A percentile compares a stretch with the other conserved stretches of the same genome.
Conservation (phyloP, 2,113 vertebrate species). For the Rousettus leschenaultii region DNA sequence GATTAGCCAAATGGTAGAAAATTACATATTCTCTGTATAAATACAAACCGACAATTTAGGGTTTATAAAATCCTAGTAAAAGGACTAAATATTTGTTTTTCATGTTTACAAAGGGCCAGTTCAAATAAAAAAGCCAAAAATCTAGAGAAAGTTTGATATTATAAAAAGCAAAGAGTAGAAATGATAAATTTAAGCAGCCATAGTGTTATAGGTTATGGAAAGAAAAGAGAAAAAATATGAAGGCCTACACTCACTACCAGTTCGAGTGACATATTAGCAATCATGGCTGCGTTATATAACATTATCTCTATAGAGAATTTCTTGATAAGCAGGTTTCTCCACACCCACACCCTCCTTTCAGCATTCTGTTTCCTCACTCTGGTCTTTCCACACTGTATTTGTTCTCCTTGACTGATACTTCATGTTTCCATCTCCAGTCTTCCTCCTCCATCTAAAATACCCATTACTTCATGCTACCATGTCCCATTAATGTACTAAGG, state of each 20-base stretch:
- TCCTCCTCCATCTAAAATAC: background rate
- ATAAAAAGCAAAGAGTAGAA: background rate
- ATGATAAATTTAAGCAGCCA: background rate
- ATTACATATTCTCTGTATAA: background rate
- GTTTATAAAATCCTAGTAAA: background rate
- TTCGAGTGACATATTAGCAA: background rate
- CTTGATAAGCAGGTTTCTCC: background rate
- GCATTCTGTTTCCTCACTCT: background rate
- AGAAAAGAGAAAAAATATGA: background rate
- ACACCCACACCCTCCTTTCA: background rate
- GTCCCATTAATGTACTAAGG: background rate
- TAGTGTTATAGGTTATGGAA: background rate
- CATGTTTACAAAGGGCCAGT: background rate
- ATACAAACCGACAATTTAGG: background rate
- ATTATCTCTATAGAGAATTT: background rate
- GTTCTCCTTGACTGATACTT: background rate
- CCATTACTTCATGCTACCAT: background rate
- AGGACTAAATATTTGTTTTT: background rate
- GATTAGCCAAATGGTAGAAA: background rate
- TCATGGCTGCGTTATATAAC: background rate
- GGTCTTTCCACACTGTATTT: background rate
- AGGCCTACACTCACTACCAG: background rate
- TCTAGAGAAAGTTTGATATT: background rate
- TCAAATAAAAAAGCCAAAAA: background rate
- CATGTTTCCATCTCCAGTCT: background rate